Evolutionary conservation across 1,140 invertebrate species (phyloP).

Genomic region (Macrocentrus cingulum): DNA sequence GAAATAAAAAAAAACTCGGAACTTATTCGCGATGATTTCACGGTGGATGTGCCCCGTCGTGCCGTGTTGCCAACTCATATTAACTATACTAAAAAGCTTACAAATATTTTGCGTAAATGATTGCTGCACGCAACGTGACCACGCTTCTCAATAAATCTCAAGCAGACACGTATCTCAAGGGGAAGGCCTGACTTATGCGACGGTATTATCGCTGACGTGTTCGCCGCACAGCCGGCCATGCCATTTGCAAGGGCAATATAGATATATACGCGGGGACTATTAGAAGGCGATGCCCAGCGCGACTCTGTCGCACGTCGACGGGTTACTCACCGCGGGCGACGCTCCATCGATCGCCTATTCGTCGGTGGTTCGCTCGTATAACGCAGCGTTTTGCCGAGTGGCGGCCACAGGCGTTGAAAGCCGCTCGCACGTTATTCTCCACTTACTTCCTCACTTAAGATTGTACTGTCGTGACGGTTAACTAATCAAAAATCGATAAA

Average conservation of each 20-base stretch:
- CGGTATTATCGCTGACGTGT: conserved; percentile 25
- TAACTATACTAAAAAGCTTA: neutral
- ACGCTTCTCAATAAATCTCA: conserved; percentile 17
- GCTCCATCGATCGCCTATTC: conserved; percentile 53
- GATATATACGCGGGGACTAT: neutral
- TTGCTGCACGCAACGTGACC: neutral
- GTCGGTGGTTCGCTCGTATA: too few species aligned
- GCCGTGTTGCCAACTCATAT: too few species aligned
- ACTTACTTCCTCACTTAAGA: too few species aligned
- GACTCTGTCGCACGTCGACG: conserved; percentile 32
- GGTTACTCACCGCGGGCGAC: conserved; percentile 54
- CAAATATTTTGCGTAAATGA: too few species aligned
- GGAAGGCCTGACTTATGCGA: conserved; percentile 24
- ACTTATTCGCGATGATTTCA: too few species aligned
- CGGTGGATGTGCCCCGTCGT: too few species aligned
- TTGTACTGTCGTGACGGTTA: too few species aligned
- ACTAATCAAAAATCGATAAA: too few species aligned
- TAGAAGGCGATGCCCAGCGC: neutral
- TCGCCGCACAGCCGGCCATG: neutral
- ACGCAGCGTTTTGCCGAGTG: conserved; percentile 40
- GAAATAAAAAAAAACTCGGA: too few species aligned
- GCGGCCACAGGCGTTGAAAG: too few species aligned
- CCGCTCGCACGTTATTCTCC: too few species aligned
- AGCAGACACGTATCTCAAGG: conserved; percentile 12
- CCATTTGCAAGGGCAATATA: neutral